Evolutionary conservation across 2,888 invertebrate genomes (phyloP).

Genomic region (Acronicta psi): DNA sequence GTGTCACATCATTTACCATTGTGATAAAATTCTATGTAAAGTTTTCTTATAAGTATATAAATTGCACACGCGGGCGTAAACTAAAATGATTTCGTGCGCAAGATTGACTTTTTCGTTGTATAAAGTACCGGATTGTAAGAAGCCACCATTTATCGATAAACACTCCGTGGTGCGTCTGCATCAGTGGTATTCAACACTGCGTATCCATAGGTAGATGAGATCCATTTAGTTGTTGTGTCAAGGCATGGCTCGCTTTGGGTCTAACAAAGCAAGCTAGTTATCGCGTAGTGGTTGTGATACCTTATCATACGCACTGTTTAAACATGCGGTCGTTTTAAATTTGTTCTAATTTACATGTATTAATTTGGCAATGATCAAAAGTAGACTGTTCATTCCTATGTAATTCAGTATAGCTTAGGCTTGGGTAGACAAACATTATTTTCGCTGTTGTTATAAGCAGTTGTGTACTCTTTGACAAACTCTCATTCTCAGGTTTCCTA

Average conservation of each 20-base stretch:
- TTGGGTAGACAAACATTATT: neutral
- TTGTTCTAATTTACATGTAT: slow-evolving; percentile 20
- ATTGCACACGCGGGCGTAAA: slow-evolving; percentile 13
- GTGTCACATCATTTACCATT: neutral
- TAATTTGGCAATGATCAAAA: slow-evolving; percentile 3
- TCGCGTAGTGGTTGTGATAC: slow-evolving; percentile 4
- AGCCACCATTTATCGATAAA: neutral
- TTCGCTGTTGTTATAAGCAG: neutral
- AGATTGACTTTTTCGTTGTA: neutral
- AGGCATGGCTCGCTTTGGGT: too few relatives aligned
- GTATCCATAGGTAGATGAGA: slow-evolving; percentile 7
- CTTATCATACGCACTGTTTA: neutral
- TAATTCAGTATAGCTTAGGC: neutral
- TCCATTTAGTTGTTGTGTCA: slow-evolving; percentile 5
- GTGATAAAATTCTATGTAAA: too few relatives aligned
- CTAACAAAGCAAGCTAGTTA: neutral
- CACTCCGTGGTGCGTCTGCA: slow-evolving; percentile 15
- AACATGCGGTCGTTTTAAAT: too few relatives aligned
- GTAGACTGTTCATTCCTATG: neutral
- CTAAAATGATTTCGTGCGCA: neutral
- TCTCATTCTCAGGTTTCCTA: too few relatives aligned
- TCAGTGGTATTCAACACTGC: slow-evolving; percentile 15
- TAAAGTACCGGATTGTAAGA: slow-evolving; percentile 6
- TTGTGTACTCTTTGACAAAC: too few relatives aligned
- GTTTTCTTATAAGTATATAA: slow-evolving; percentile 3